These are phyloP conservation scores for Campopleginae sp. DNA, from an alignment of 2,888 invertebrate species.

Conservation along the genomic window DNA sequence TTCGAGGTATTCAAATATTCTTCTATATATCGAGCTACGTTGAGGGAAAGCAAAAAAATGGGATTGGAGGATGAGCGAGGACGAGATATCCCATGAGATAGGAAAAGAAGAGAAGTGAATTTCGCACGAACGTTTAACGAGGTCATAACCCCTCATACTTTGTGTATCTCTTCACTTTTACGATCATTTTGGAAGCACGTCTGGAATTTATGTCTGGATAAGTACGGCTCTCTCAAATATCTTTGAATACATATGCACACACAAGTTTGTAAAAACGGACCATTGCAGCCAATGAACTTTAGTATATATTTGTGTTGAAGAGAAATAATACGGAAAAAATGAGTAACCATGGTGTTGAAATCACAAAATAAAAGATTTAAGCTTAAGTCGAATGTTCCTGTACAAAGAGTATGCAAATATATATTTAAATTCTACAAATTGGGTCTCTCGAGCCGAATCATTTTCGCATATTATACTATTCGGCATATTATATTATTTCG, in stretches of 20 bases:
- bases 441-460: background rate
- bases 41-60: conserved; percentile 21
- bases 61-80: background rate
- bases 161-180: conserved; percentile 64
- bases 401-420: background rate
- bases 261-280: conserved; percentile 14
- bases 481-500: background rate
- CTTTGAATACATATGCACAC: conserved; percentile 11
- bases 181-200: conserved; percentile 65
- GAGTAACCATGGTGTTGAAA: background rate
- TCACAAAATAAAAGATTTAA: background rate
- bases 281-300: conserved; percentile 41
- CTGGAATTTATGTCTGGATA: conserved; percentile 58
- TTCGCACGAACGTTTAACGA: conserved; percentile 65
- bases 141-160: conserved; percentile 65
- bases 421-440: background rate
- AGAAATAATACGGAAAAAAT: conserved; percentile 13
- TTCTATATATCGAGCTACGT: conserved; percentile 9
- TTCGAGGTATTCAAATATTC: conserved; percentile 48
- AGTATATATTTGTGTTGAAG: conserved; percentile 1
- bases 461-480: background rate
- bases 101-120: conserved; percentile 38
- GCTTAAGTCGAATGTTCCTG: background rate
- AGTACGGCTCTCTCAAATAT: conserved; percentile 33
- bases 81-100: conserved; percentile 30